Percentiles rank a stretch among this genome's conserved stretches.
phyloP scores from a whole-genome alignment of 2,797 vertebrate species.

The Lates japonicus region DNA sequence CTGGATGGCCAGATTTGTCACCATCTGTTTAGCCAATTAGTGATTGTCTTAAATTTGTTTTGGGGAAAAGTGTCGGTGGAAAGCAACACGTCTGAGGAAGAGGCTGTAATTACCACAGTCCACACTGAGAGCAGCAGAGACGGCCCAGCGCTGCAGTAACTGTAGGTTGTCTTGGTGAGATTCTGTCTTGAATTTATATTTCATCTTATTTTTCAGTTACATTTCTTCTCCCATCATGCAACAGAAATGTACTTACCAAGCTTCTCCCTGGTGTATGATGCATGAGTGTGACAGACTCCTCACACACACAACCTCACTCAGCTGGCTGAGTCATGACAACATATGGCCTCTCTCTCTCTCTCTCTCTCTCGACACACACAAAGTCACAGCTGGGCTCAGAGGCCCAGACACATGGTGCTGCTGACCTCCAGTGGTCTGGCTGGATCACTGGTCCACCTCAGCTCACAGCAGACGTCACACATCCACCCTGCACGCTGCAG shows the following conservation, averaged over 20 bases:
- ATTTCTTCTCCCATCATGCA: background rate
- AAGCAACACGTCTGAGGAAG: background rate
- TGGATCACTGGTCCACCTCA: slow-evolving; percentile 57
- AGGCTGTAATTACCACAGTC: too few relatives aligned
- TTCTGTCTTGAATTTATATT: background rate
- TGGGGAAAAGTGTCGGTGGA: background rate
- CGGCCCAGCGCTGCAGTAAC: background rate
- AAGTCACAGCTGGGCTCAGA: background rate
- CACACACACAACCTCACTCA: background rate
- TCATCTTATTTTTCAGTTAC: too few relatives aligned
- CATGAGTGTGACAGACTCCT: too few relatives aligned
- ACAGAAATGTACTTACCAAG: background rate
- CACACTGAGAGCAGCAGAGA: too few relatives aligned
- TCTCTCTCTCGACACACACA: background rate
- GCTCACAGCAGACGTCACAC: background rate
- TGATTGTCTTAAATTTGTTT: background rate
- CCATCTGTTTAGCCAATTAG: slow-evolving; percentile 36
- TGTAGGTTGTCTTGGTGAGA: background rate
- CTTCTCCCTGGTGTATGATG: too few relatives aligned
- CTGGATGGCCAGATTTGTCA: background rate
- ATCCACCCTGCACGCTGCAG: background rate
- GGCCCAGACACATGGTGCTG: slow-evolving; percentile 66
- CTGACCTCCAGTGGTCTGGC: slow-evolving; percentile 86
- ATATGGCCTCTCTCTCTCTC: background rate
- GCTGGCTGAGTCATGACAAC: background rate